Conservation (phyloP, 2,797 vertebrate genomes). For the Esox lucius region DNA sequence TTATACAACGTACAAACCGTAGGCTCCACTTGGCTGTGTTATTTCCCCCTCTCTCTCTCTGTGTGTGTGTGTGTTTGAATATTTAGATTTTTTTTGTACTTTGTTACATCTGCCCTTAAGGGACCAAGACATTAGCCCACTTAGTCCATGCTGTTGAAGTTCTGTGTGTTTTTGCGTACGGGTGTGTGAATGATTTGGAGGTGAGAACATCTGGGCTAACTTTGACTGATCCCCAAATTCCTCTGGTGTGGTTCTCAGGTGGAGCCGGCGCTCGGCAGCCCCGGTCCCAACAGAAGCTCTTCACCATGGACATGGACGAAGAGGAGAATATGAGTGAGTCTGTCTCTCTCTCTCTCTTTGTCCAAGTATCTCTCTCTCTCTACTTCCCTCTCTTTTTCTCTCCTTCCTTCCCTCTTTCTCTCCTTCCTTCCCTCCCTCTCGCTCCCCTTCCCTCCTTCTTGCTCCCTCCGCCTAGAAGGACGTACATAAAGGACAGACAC, state of each 20-base stretch:
- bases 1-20: slow-evolving; percentile 62
- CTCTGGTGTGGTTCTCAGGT: slow-evolving; percentile 72
- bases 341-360: background rate
- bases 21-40: slow-evolving; percentile 48
- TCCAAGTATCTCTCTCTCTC: background rate
- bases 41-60: slow-evolving; percentile 30
- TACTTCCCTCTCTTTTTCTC: background rate
- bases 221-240: background rate
- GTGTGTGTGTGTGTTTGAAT: slow-evolving; percentile 10
- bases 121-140: background rate
- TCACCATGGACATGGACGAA: slow-evolving; percentile 90
- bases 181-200: background rate
- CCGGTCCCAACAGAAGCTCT: slow-evolving; percentile 76
- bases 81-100: background rate
- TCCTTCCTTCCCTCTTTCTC: slow-evolving; percentile 14
- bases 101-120: background rate
- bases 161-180: slow-evolving; percentile 7
- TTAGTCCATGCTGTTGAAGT: background rate
- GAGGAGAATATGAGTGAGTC: slow-evolving; percentile 98
- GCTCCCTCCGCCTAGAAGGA: slow-evolving; percentile 16
- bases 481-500: background rate
- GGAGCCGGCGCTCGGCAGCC: slow-evolving; percentile 72
- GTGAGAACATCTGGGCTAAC: background rate
- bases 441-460: slow-evolving; percentile 16
- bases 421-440: slow-evolving; percentile 8